A percentile compares a stretch with the other conserved stretches of the same genome.
These are phyloP conservation scores for Anhinga anhinga DNA, from an alignment of 2,113 vertebrate genomes.

Conservation along the genomic window DNA sequence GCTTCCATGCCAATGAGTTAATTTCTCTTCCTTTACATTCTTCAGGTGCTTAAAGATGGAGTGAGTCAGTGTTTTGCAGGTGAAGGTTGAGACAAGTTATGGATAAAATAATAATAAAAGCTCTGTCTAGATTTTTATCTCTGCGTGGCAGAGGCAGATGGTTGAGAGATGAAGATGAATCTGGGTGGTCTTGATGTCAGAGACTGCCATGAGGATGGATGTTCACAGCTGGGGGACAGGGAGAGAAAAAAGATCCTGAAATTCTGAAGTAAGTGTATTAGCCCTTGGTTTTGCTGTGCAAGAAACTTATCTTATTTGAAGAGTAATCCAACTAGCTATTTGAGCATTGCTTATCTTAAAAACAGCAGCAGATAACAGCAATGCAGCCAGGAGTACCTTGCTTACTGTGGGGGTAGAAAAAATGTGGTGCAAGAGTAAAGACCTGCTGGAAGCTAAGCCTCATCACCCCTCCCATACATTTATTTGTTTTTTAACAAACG, in stretches of 20 bases:
- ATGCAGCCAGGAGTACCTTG: neutral
- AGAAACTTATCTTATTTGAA: neutral
- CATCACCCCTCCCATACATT: neutral
- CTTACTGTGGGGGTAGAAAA: neutral
- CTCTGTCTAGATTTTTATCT: slow-evolving; percentile 71
- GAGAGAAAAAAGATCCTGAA: neutral
- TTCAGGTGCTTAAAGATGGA: neutral
- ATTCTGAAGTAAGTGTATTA: neutral
- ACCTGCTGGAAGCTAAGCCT: neutral
- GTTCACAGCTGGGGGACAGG: neutral
- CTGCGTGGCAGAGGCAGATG: neutral
- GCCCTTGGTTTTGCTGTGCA: neutral
- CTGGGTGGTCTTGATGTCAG: slow-evolving; percentile 46
- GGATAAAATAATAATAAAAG: slow-evolving; percentile 51
- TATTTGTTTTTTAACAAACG: neutral
- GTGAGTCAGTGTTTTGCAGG: slow-evolving; percentile 56
- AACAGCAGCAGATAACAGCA: neutral
- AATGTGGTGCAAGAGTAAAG: neutral
- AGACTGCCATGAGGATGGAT: neutral
- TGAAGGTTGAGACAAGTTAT: slow-evolving; percentile 70
- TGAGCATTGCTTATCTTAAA: slow-evolving; percentile 9
- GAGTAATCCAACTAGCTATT: neutral
- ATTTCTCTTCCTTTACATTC: slow-evolving; percentile 18
- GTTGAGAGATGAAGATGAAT: neutral
- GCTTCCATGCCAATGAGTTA: neutral